Evolutionary conservation across 2,113 vertebrate genomes (phyloP).

Genomic region (Coreoperca whiteheadi): DNA sequence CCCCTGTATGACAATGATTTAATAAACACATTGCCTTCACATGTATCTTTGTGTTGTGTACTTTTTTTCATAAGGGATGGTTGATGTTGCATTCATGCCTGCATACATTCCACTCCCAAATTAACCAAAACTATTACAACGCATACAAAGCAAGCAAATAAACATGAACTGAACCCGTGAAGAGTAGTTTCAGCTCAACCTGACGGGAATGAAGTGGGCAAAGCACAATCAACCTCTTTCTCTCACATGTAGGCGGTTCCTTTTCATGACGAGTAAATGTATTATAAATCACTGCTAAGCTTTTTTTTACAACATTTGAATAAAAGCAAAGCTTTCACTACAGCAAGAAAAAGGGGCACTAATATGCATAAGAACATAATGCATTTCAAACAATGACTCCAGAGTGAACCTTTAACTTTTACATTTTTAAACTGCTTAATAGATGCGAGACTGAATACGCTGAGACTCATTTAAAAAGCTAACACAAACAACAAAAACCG

Average conservation of each 20-base stretch:
- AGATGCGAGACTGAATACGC: not conserved
- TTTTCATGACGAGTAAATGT: not conserved
- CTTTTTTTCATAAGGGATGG: not conserved
- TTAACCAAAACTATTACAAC: not conserved
- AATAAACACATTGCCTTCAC: not conserved
- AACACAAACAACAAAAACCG: conserved; percentile 13
- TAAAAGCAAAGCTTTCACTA: not conserved
- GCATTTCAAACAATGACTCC: conserved; percentile 11
- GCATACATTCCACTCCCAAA: not conserved
- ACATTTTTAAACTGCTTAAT: conserved; percentile 16
- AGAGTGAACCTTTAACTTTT: conserved; percentile 14
- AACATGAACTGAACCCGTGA: not conserved
- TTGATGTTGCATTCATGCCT: not conserved
- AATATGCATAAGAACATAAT: conserved; percentile 15
- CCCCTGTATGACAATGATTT: not conserved
- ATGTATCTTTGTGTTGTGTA: not conserved
- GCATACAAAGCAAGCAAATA: not conserved
- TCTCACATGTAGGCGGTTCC: not conserved
- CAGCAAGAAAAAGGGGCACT: not conserved
- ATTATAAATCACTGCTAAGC: not conserved
- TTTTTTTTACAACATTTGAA: conserved; percentile 2
- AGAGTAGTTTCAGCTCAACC: not conserved
- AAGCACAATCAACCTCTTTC: not conserved
- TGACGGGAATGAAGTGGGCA: not conserved
- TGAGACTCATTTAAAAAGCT: conserved; percentile 10